Conservation (phyloP, 2,888 invertebrate genomes). For the Tortrix viridana region DNA sequence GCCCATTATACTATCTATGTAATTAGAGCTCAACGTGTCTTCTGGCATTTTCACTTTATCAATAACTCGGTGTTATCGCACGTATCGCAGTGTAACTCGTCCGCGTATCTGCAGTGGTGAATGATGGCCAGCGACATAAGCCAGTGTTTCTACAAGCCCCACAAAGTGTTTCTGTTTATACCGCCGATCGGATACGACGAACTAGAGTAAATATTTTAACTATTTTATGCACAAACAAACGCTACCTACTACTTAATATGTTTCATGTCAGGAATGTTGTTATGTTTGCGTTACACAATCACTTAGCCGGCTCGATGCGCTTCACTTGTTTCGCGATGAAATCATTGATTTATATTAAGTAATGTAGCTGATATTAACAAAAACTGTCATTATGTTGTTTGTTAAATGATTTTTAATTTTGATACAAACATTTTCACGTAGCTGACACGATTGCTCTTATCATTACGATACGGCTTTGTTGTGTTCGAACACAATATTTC, state of each 20-base stretch:
- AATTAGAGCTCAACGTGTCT: conserved; percentile 21
- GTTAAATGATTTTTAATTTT: background rate
- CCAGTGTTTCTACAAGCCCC: conserved; percentile 59
- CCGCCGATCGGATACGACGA: conserved; percentile 56
- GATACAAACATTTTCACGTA: too few species aligned
- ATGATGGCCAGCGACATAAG: conserved; percentile 67
- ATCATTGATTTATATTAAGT: conserved; percentile 19
- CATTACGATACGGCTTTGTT: too few species aligned
- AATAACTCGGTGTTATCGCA: conserved; percentile 21
- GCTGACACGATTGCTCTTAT: too few species aligned
- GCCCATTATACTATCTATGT: conserved; percentile 9
- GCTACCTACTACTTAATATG: conserved; percentile 8
- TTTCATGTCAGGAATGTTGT: conserved; percentile 23
- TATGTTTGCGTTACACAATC: conserved; percentile 24
- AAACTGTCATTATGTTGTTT: background rate
- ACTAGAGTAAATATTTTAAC: conserved; percentile 60
- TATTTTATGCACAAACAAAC: conserved; percentile 14
- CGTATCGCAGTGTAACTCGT: conserved; percentile 24
- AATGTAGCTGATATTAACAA: background rate
- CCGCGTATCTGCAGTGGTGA: conserved; percentile 32
- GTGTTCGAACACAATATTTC: too few species aligned
- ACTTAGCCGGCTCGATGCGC: conserved; percentile 28
- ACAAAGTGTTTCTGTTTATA: conserved; percentile 61
- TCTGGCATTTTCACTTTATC: conserved; percentile 6
- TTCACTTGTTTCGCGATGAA: conserved; percentile 14